Conservation (phyloP, 1,140 invertebrate species). For the Metaphire vulgaris region DNA sequence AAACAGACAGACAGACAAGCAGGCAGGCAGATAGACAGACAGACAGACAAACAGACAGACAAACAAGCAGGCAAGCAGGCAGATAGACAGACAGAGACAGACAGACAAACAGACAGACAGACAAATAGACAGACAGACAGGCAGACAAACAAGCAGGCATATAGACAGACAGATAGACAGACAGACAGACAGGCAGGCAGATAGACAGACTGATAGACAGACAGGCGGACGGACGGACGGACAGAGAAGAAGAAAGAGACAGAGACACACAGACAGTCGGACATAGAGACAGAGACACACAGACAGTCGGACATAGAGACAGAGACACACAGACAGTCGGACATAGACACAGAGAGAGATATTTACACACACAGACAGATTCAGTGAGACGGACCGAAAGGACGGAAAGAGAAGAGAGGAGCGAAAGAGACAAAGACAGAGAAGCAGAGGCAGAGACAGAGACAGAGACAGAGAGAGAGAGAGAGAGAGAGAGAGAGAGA, state of each 20-base stretch:
- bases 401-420: not conserved
- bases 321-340: not conserved
- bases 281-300: not conserved
- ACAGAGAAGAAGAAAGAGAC: not conserved
- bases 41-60: too few species aligned
- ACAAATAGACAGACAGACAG: not conserved
- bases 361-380: not conserved
- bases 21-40: too few species aligned
- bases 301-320: not conserved
- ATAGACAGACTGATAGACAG: not conserved
- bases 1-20: too few species aligned
- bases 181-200: not conserved
- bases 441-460: not conserved
- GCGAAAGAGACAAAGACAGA: not conserved
- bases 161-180: not conserved
- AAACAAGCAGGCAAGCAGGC: too few species aligned
- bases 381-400: not conserved
- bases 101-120: too few species aligned
- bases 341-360: not conserved
- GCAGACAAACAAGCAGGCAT: not conserved
- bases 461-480: not conserved
- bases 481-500: constrained; percentile 1
- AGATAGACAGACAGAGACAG: too few species aligned
- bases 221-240: not conserved
- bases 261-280: not conserved